Evolutionary conservation across 1,140 invertebrate genomes (phyloP), one percentile per base, ranked within the genome.

Genomic region (Zaprionus nigranus): DNA sequence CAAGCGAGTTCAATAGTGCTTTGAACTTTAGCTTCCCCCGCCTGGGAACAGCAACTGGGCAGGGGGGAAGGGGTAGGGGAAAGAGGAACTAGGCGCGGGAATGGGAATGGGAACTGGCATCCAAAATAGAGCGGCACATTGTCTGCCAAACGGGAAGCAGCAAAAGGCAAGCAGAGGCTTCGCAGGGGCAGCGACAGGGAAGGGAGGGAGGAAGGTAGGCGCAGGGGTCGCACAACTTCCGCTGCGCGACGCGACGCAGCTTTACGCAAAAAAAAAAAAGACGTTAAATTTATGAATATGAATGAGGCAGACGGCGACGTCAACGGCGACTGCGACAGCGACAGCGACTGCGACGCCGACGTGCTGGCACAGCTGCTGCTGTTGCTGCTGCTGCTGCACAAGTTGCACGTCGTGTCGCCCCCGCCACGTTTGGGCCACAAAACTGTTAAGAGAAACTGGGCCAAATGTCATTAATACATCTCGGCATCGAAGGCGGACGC

Each of bases 381-480:
- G 36, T 13, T 46, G 60, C 74, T 78, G 70, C 65, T 72, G 61
- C 36, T 38, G 36, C 36, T 46, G 40, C 40, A 9, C 54, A 57
- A 65, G 43, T 60, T 53, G 70, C 67, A 58, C 26, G 63, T 46
- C 30, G 67, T 40, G 13, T 43, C n/a, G 49, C 36, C 68, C 36
- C 43, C 67, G 63, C 72, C 66, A 53, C 17, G 43, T 38, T 49
- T 56, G 28, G 53, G 43, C 34, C 30, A 59, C 13, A 67, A 69
- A 74, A 68, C 75, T 64, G 63, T 65, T 63, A 43, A 17, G 40
- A 67, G 38, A 84, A 87, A 87, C 81, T 87, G 71, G 84, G 84
- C 78, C 84, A 87, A 87, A 88, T 90, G 84, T 88, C 84, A 87
- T 87, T 88, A 87, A 87, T 87, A 87, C 84, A 88, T 88, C 84